phyloP scores from a whole-genome alignment of 2,113 vertebrate species.

The Andinoacara biseriatus region DNA sequence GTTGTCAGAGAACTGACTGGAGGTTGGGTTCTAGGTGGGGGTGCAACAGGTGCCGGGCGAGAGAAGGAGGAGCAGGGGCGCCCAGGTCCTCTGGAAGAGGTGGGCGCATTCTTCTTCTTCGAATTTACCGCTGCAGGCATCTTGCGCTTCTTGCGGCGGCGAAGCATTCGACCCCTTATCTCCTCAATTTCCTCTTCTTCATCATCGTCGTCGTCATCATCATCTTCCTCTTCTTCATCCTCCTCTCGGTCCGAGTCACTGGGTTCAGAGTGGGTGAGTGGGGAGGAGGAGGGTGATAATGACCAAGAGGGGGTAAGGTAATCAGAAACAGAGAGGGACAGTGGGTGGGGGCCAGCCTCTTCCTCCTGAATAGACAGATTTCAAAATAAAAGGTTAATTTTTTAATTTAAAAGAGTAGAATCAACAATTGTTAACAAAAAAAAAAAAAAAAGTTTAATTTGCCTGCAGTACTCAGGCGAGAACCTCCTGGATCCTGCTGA shows the following conservation, averaged over 20 bases:
- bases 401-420: neutral
- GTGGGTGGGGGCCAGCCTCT: conserved; percentile 76
- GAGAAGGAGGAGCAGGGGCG: conserved; percentile 78
- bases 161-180: conserved; percentile 78
- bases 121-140: conserved; percentile 22
- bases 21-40: conserved; percentile 55
- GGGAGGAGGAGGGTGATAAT: conserved; percentile 81
- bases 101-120: conserved; percentile 68
- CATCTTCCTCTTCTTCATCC: conserved; percentile 81
- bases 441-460: neutral
- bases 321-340: conserved; percentile 81
- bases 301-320: conserved; percentile 85
- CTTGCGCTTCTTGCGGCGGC: conserved; percentile 81
- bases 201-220: conserved; percentile 77
- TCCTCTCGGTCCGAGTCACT: conserved; percentile 82
- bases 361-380: conserved; percentile 72
- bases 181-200: conserved; percentile 81
- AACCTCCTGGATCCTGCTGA: neutral
- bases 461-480: neutral
- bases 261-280: conserved; percentile 80
- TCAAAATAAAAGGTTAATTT: neutral
- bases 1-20: conserved; percentile 58
- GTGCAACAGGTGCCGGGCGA: conserved; percentile 49
- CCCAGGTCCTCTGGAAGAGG: conserved; percentile 61
- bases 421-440: neutral